Evolutionary conservation across 1,140 invertebrate species (phyloP).

Genomic region (Sycobia sp.): DNA sequence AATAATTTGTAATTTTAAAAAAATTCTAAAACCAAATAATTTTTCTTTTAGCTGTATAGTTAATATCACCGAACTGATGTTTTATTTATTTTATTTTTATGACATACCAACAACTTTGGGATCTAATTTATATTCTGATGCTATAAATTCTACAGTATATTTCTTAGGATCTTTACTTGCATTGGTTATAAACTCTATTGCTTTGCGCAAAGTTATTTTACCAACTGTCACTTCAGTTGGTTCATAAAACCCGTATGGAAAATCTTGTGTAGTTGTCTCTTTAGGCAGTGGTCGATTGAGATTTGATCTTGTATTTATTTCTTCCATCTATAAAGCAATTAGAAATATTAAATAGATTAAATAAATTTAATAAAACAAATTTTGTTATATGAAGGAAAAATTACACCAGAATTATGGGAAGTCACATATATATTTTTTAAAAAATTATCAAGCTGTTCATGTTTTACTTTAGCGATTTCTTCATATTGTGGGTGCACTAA

Average conservation of each 20-base stretch:
- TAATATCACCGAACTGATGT: too few relatives aligned
- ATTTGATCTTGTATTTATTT: constrained; percentile 34
- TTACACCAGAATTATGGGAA: constrained; percentile 61
- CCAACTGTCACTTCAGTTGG: constrained; percentile 45
- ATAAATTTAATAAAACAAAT: not conserved
- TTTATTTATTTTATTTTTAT: too few relatives aligned
- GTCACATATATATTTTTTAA: constrained; percentile 74
- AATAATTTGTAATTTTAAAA: too few relatives aligned
- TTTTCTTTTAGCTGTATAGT: too few relatives aligned
- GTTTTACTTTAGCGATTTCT: constrained; percentile 65
- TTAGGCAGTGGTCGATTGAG: constrained; percentile 58
- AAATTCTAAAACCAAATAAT: too few relatives aligned
- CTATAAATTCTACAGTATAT: constrained; percentile 66
- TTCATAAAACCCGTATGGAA: constrained; percentile 49
- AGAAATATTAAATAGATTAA: not conserved
- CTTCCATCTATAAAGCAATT: constrained; percentile 23
- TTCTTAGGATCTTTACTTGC: constrained; percentile 66
- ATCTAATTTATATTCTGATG: constrained; percentile 70
- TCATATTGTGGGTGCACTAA: constrained; percentile 68
- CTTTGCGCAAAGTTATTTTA: constrained; percentile 53
- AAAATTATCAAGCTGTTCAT: constrained; percentile 64
- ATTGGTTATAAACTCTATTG: constrained; percentile 66
- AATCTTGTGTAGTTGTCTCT: constrained; percentile 48
- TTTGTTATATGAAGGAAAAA: constrained; percentile 10
- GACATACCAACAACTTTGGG: constrained; percentile 65